Percentiles rank a stretch among this genome's conserved stretches.
These are phyloP conservation scores for Euplagia quadripunctaria DNA, from an alignment of 2,888 invertebrate species.

Conservation along the genomic window DNA sequence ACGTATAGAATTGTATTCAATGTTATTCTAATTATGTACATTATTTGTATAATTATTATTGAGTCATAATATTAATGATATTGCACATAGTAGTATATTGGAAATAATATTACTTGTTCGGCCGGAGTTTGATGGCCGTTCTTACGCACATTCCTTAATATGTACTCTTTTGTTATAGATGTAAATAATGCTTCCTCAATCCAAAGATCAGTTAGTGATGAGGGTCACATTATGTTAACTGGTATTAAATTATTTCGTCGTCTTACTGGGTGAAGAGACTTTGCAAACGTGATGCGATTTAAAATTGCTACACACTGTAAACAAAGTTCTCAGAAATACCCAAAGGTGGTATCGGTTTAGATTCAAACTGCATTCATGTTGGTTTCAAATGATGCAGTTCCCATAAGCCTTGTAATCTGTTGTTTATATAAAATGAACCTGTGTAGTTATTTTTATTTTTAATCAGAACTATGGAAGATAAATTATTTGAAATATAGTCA, in stretches of 20 bases:
- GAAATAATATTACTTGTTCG: slow-evolving; percentile 48
- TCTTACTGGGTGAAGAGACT: slow-evolving; percentile 26
- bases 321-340: not conserved
- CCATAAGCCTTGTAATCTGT: slow-evolving; percentile 1
- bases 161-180: slow-evolving; percentile 63
- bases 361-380: not conserved
- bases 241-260: slow-evolving; percentile 37
- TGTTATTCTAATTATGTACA: slow-evolving; percentile 73
- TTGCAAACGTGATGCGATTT: slow-evolving; percentile 1
- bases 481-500: not conserved
- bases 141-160: slow-evolving; percentile 77
- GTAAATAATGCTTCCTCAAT: slow-evolving; percentile 70
- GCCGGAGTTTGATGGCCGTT: slow-evolving; percentile 27
- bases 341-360: slow-evolving; percentile 9
- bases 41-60: slow-evolving; percentile 64
- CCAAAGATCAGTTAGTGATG: slow-evolving; percentile 78
- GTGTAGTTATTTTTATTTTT: not conserved
- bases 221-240: slow-evolving; percentile 37
- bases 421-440: slow-evolving; percentile 2
- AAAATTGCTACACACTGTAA: slow-evolving; percentile 15
- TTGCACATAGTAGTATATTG: slow-evolving; percentile 65
- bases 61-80: slow-evolving; percentile 72
- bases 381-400: not conserved
- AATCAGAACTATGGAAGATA: not conserved
- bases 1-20: slow-evolving; percentile 73